A percentile compares a stretch with the other conserved stretches of the same genome.
Evolutionary conservation across 2,888 invertebrate species (phyloP).

Genomic region (Elgonia sp.): DNA sequence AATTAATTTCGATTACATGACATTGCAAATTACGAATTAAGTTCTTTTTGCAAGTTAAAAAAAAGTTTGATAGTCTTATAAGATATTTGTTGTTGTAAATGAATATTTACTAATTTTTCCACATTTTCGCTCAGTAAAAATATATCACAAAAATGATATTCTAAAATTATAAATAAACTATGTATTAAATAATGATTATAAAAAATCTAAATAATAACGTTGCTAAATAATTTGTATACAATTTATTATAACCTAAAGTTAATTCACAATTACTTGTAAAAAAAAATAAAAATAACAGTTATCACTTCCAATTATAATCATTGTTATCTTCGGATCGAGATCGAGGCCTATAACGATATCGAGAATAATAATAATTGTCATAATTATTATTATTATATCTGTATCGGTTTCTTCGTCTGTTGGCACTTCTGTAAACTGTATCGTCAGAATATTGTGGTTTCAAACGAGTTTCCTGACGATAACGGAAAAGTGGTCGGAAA

Average conservation of each 20-base stretch:
- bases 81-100: not conserved
- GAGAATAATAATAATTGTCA: slow-evolving; percentile 68
- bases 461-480: slow-evolving; percentile 82
- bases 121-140: no score
- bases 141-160: no score
- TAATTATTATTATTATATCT: slow-evolving; percentile 57
- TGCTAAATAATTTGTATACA: no score
- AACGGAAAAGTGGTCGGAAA: slow-evolving; percentile 84
- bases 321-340: slow-evolving; percentile 27
- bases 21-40: not conserved
- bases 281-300: not conserved
- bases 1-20: not conserved
- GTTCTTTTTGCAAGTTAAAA: not conserved
- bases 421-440: slow-evolving; percentile 72
- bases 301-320: slow-evolving; percentile 43
- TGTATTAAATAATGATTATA: not conserved
- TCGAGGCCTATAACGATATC: slow-evolving; percentile 60
- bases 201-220: no score
- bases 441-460: slow-evolving; percentile 66
- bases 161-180: not conserved
- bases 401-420: slow-evolving; percentile 76
- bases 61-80: not conserved
- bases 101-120: not conserved
- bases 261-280: not conserved
- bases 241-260: no score